Percentiles rank a stretch among this genome's conserved stretches.
Evolutionary conservation across 1,140 invertebrate genomes (phyloP).

Genomic region (Diabrotica undecimpunctata): DNA sequence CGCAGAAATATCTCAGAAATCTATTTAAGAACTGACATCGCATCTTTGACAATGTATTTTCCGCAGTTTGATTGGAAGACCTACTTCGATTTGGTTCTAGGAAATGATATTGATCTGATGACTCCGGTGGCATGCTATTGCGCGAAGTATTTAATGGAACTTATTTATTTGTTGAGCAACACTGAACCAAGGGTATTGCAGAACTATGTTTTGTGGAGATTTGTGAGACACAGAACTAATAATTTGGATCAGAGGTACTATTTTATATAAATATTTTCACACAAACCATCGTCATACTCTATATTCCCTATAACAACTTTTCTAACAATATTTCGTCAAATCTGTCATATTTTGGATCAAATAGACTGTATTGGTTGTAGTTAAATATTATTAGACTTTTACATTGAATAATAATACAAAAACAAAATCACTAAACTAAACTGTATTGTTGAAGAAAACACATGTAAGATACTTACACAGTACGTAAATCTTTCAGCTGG

Average conservation of each 20-base stretch:
- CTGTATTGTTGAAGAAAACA: too few species aligned
- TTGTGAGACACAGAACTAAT: slow-evolving; percentile 79
- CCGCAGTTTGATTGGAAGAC: slow-evolving; percentile 75
- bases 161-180: slow-evolving; percentile 48
- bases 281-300: too few species aligned
- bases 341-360: too few species aligned
- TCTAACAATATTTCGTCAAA: too few species aligned
- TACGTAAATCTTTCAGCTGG: too few species aligned
- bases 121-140: slow-evolving; percentile 74
- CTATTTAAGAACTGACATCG: slow-evolving; percentile 74
- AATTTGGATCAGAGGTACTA: slow-evolving; percentile 64
- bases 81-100: slow-evolving; percentile 68
- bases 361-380: too few species aligned
- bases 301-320: too few species aligned
- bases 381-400: too few species aligned
- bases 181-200: slow-evolving; percentile 56
- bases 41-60: slow-evolving; percentile 62
- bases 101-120: slow-evolving; percentile 47
- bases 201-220: slow-evolving; percentile 83
- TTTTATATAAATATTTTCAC: too few species aligned
- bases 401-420: too few species aligned
- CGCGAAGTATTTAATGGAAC: slow-evolving; percentile 60
- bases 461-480: too few species aligned
- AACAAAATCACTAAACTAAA: too few species aligned
- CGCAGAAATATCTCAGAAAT: slow-evolving; percentile 74